Percentiles rank a stretch among this genome's conserved stretches.
Evolutionary conservation across 2,797 vertebrate species (phyloP).

Genomic region (Enteromius unitaeniatus): DNA sequence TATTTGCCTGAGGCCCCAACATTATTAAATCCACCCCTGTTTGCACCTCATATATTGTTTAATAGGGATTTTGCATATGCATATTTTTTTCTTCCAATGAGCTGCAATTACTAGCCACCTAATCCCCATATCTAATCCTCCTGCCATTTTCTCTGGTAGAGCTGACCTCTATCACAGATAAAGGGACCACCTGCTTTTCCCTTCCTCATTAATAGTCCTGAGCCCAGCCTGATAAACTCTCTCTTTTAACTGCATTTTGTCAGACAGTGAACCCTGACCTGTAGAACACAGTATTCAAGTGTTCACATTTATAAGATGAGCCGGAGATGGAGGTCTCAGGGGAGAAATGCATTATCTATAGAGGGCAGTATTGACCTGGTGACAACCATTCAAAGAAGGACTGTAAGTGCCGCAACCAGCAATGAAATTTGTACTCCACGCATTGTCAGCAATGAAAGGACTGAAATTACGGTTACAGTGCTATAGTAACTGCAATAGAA

Average conservation of each 20-base stretch:
- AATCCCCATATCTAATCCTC: conserved; percentile 73
- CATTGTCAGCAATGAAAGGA: not conserved
- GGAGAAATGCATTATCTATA: conserved; percentile 50
- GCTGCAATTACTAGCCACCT: conserved; percentile 74
- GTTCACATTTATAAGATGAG: conserved; percentile 41
- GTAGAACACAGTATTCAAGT: conserved; percentile 45
- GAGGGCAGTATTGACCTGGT: conserved; percentile 54
- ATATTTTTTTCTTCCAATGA: conserved; percentile 60
- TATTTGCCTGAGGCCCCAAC: too few species aligned
- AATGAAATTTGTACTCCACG: conserved; percentile 61
- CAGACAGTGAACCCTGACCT: conserved; percentile 58
- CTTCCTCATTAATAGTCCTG: conserved; percentile 65
- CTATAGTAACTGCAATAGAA: not conserved
- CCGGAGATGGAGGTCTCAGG: not conserved
- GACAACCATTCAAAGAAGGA: conserved; percentile 62
- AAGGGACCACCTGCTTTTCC: conserved; percentile 68
- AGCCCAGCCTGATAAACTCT: conserved; percentile 69
- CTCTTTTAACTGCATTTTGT: conserved; percentile 66
- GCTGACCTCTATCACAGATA: conserved; percentile 77
- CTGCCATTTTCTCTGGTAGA: conserved; percentile 67
- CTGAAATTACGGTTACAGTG: not conserved
- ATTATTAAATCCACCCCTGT: too few species aligned
- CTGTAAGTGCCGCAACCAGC: conserved; percentile 68
- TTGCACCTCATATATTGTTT: conserved; percentile 72
- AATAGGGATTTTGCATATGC: conserved; percentile 67